phyloP scores from a whole-genome alignment of 2,113 vertebrate species.

The Oceanites oceanicus region DNA sequence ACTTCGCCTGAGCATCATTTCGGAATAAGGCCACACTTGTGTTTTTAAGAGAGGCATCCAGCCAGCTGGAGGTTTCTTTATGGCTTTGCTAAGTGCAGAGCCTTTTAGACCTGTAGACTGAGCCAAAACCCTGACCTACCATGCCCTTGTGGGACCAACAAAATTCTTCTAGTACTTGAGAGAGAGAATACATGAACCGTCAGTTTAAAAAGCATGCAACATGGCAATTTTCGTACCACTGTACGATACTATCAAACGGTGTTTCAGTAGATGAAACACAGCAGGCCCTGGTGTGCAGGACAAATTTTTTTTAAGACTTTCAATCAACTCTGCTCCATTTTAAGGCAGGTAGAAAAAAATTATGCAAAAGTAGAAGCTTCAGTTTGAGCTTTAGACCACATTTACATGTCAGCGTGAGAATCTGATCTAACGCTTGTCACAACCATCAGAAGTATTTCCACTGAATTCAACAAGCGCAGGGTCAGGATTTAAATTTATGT shows the following conservation, averaged over 20 bases:
- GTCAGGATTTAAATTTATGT: not conserved
- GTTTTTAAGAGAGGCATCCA: constrained; percentile 26
- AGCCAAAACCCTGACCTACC: constrained; percentile 20
- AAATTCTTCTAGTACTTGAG: not conserved
- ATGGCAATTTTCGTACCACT: not conserved
- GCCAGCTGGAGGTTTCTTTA: constrained; percentile 32
- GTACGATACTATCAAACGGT: not conserved
- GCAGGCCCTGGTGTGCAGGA: not conserved
- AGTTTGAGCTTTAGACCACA: not conserved
- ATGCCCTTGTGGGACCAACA: not conserved
- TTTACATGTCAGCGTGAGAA: not conserved
- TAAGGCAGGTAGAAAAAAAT: not conserved
- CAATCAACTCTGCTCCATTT: not conserved
- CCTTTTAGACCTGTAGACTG: not conserved
- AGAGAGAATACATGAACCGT: not conserved
- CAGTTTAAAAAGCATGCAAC: not conserved
- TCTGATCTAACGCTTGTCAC: not conserved
- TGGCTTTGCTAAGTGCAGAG: constrained; percentile 4
- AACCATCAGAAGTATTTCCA: not conserved
- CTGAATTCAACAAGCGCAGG: not conserved
- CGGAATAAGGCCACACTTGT: not conserved
- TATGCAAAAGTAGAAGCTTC: not conserved
- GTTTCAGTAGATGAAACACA: not conserved
- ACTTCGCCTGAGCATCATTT: not conserved
- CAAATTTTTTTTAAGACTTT: not conserved